Percentiles rank a stretch among this genome's conserved stretches.
Evolutionary conservation across 1,140 invertebrate genomes (phyloP).

Genomic region (Stenopsyche tienmushanensis): DNA sequence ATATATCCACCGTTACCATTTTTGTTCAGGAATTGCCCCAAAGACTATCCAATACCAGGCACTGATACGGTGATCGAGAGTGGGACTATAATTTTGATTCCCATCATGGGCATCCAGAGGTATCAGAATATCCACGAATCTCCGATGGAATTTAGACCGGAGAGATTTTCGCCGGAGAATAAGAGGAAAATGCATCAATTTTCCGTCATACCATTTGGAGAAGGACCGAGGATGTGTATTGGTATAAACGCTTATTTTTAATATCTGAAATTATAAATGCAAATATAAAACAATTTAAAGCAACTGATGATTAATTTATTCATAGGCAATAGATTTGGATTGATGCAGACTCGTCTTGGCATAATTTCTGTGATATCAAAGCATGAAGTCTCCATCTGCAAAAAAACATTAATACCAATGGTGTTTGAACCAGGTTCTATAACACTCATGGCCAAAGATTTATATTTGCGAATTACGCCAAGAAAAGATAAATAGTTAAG

Average conservation of each 20-base stretch:
- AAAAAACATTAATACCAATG: slow-evolving; percentile 41
- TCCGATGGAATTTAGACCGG: slow-evolving; percentile 66
- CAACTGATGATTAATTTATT: not conserved
- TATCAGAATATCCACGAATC: slow-evolving; percentile 58
- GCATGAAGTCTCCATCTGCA: not conserved
- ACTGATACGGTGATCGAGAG: slow-evolving; percentile 60
- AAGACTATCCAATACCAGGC: slow-evolving; percentile 59
- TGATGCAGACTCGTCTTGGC: not conserved
- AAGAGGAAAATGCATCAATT: slow-evolving; percentile 49
- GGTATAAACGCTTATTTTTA: slow-evolving; percentile 44
- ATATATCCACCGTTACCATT: slow-evolving; percentile 62
- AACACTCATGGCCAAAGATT: slow-evolving; percentile 1
- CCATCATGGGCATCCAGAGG: slow-evolving; percentile 63
- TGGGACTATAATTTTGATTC: slow-evolving; percentile 62
- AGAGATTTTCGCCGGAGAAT: slow-evolving; percentile 62
- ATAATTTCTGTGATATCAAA: slow-evolving; percentile 1
- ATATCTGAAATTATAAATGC: not conserved
- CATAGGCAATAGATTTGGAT: not conserved
- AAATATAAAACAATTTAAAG: not conserved
- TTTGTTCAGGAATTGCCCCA: slow-evolving; percentile 58
- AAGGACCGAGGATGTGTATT: slow-evolving; percentile 60
- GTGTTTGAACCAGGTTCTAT: slow-evolving; percentile 35
- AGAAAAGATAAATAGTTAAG: no score
- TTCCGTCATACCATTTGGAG: slow-evolving; percentile 58
- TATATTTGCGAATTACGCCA: no score